phyloP scores from a whole-genome alignment of 2,113 vertebrate species.

The Lepisosteus osseus region DNA sequence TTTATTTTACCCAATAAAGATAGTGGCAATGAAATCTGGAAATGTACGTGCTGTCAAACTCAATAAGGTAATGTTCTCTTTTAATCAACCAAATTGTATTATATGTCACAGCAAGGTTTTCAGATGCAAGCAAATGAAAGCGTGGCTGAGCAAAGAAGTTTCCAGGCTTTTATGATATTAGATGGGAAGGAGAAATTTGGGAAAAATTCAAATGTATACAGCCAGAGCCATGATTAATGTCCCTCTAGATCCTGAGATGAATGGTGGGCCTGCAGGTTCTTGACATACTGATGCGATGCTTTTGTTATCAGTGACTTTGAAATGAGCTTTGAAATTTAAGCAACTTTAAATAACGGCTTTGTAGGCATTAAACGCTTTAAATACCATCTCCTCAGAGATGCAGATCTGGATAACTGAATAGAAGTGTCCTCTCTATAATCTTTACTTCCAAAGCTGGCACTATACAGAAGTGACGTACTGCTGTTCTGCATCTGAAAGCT shows the following conservation, averaged over 20 bases:
- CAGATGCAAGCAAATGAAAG: conserved; percentile 10
- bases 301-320: conserved; percentile 8
- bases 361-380: conserved; percentile 35
- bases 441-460: background rate
- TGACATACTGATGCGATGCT: background rate
- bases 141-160: background rate
- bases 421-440: background rate
- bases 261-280: conserved; percentile 22
- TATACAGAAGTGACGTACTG: background rate
- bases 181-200: conserved; percentile 13
- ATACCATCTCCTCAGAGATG: too few species aligned
- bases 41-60: conserved; percentile 76
- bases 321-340: background rate
- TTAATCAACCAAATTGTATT: conserved; percentile 83
- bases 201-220: background rate
- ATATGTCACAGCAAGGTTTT: conserved; percentile 52
- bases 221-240: conserved; percentile 9
- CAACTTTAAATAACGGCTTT: conserved; percentile 22
- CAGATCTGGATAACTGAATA: too few species aligned
- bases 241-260: conserved; percentile 32
- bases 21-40: conserved; percentile 70
- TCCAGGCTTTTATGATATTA: conserved; percentile 23
- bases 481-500: background rate
- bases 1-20: conserved; percentile 72
- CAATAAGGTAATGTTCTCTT: conserved; percentile 82